Conservation (phyloP, 2,113 vertebrate genomes). For the Lamprotornis superbus region DNA sequence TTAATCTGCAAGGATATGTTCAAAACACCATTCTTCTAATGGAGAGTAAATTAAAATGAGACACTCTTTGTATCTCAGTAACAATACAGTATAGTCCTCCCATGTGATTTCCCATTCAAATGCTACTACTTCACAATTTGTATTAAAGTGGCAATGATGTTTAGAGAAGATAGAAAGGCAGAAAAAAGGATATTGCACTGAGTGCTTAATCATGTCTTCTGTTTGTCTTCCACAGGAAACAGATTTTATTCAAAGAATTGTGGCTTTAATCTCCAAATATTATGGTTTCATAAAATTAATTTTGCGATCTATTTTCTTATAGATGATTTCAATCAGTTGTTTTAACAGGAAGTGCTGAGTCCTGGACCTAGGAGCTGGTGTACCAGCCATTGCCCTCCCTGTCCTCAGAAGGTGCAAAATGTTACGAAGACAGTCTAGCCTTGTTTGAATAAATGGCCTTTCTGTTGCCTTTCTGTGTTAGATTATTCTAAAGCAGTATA, state of each 20-base stretch:
- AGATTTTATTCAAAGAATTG: background rate
- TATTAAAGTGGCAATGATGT: background rate
- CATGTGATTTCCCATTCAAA: background rate
- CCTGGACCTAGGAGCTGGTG: background rate
- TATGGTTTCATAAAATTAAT: background rate
- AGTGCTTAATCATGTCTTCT: background rate
- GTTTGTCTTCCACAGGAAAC: background rate
- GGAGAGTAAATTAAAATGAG: background rate
- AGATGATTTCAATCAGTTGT: background rate
- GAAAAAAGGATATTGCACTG: background rate
- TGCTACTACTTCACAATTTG: background rate
- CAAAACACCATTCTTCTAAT: background rate
- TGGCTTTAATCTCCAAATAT: background rate
- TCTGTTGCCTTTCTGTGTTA: background rate
- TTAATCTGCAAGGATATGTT: background rate
- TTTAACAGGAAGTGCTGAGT: background rate
- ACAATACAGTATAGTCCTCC: background rate
- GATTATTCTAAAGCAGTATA: background rate
- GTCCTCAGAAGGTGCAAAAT: background rate
- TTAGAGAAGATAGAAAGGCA: background rate
- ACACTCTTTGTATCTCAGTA: background rate
- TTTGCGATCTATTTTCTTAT: background rate
- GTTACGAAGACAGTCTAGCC: background rate
- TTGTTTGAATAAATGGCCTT: background rate
- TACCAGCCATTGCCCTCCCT: background rate